These are phyloP conservation scores for Lasioglossum lativentre DNA, from an alignment of 2,888 invertebrate genomes.

Conservation along the genomic window DNA sequence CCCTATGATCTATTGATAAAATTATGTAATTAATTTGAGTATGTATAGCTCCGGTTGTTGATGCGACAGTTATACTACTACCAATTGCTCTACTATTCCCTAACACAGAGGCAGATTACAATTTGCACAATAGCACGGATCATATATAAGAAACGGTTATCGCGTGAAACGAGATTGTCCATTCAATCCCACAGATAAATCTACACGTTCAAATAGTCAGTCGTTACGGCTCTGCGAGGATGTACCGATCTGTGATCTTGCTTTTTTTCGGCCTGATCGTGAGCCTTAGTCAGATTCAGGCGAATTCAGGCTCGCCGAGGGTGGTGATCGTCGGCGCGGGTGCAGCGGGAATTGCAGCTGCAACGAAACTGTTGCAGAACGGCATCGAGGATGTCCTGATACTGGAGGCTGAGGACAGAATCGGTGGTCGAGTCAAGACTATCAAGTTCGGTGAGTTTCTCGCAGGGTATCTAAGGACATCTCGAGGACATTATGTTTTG, in stretches of 20 bases:
- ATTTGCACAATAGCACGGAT: not conserved
- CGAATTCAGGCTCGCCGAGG: conserved; percentile 41
- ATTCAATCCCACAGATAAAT: conserved; percentile 34
- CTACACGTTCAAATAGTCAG: conserved; percentile 15
- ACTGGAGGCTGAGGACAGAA: conserved; percentile 84
- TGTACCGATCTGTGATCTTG: conserved; percentile 22
- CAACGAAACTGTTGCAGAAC: conserved; percentile 84
- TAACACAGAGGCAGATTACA: conserved; percentile 18
- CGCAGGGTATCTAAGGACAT: not conserved
- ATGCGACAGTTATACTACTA: conserved; percentile 7
- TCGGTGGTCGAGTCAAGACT: conserved; percentile 85
- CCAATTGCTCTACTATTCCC: conserved; percentile 21
- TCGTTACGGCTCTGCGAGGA: conserved; percentile 11
- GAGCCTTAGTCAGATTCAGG: not conserved
- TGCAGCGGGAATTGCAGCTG: conserved; percentile 86
- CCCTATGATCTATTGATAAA: conserved; percentile 2
- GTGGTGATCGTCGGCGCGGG: conserved; percentile 87
- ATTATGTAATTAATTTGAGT: not conserved
- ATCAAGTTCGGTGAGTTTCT: conserved; percentile 81
- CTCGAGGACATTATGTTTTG: not conserved
- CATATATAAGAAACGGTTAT: conserved; percentile 40
- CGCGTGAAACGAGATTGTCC: conserved; percentile 9
- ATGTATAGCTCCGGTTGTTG: not conserved
- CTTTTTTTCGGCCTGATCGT: conserved; percentile 28
- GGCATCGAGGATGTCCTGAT: conserved; percentile 84